These are phyloP conservation scores for Trinectes maculatus DNA, from an alignment of 2,113 vertebrate genomes.

Conservation along the genomic window DNA sequence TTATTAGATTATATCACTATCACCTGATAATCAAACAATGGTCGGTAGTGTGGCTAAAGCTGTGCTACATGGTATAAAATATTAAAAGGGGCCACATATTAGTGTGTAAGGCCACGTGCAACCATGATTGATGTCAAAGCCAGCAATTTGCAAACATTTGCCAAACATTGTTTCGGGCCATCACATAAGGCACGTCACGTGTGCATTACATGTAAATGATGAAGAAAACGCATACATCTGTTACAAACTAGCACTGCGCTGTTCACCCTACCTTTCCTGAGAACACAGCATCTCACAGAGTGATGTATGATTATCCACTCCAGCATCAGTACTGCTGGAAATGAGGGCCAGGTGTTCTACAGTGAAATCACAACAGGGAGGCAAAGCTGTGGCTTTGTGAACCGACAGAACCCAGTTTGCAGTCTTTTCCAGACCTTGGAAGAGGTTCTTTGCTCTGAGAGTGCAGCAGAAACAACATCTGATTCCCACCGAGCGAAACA, in stretches of 20 bases:
- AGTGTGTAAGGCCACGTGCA: not conserved
- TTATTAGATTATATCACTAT: constrained; percentile 1
- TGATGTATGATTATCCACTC: constrained; percentile 29
- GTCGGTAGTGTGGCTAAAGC: not conserved
- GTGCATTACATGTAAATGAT: constrained; percentile 25
- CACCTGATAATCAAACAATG: constrained; percentile 1
- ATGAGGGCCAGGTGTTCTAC: constrained; percentile 44
- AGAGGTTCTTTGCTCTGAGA: constrained; percentile 10
- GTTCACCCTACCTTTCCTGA: not conserved
- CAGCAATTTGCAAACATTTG: not conserved
- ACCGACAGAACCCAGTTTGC: constrained; percentile 5
- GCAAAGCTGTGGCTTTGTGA: constrained; percentile 2
- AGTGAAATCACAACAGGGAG: constrained; percentile 23
- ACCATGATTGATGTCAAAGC: not conserved
- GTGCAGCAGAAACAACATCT: constrained; percentile 1
- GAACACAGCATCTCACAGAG: constrained; percentile 30
- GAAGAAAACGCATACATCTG: constrained; percentile 24
- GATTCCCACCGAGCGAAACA: constrained; percentile 6
- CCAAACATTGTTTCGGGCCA: not conserved
- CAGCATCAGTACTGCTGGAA: constrained; percentile 9
- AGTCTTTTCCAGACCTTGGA: constrained; percentile 5
- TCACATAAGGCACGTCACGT: not conserved
- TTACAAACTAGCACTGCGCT: constrained; percentile 8
- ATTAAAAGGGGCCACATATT: too few relatives aligned
- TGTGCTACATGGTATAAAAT: too few relatives aligned